Base-by-base conservation (phyloP, 2,888 invertebrate genomes). In the Mechanitis mazaeus region DNA sequence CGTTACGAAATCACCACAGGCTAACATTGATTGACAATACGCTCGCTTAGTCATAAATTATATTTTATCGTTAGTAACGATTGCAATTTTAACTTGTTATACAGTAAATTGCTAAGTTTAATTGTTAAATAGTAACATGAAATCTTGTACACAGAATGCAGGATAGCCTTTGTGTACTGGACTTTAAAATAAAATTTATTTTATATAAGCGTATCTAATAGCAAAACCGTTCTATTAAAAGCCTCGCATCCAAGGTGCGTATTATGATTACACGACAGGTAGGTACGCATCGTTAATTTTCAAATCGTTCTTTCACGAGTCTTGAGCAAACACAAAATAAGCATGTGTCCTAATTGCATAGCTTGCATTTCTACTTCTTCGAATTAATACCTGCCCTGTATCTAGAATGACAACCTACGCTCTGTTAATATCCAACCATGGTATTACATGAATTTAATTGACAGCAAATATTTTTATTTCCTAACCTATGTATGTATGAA, bases 1-100 rank as follows among this genome's bases (percentile, higher is more conserved):
- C 87, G 85, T 84, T 85, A 81, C 79, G 79, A 85, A 85, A 87
- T 79, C 81, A 86, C 85, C 85, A 80, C 81, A 76, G 86, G 86
- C 87, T 74, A 83, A 86, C 85, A 86, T 84, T 88, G 85, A 89
- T 87, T 86, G 88, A 85, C 87, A 87, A 76, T 73, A 74, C 75
- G 69, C 72, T 60, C 60, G 54, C 56, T 60, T 62, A 61, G 59
- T 66, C 61, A 68, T 69, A 50, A 50, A 50, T 50, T 9, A 69
- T 68, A 68, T 69, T 63, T 69, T 69, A 62, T 61, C 45, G 54
- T 61, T 64, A 62, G 71, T 72, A 42, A 56, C 54, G 59, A 46
- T 45, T 50, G 54, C 47, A 3, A 57, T 46, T 60, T 60, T 12
- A 56, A 50, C 50, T n/a, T 50, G 50, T 50, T 50, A 50, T 71